Conservation (phyloP, 2,888 invertebrate species). For the Thelaira solivaga region DNA sequence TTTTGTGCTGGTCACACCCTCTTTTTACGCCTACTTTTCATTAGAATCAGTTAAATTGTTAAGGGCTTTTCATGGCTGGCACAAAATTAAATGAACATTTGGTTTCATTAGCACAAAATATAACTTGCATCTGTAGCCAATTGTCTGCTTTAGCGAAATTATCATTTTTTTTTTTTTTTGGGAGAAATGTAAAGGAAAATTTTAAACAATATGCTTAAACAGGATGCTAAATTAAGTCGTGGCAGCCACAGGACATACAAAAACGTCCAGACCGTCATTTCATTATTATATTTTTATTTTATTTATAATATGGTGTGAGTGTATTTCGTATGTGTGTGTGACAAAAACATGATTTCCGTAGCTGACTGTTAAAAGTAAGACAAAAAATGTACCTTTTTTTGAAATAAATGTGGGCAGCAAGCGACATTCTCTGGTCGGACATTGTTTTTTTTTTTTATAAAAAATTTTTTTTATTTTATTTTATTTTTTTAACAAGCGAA, state of each 20-base stretch:
- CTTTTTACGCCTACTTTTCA: no score
- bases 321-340: background rate
- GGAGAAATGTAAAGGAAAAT: background rate
- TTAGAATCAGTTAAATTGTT: no score
- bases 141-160: background rate
- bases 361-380: conserved; percentile 20
- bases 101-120: no score
- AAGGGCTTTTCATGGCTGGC: no score
- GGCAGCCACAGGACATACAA: conserved; percentile 57
- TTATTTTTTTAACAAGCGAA: conserved; percentile 14
- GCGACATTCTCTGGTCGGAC: conserved; percentile 50
- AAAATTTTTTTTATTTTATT: background rate
- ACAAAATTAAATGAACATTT: no score
- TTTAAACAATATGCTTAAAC: conserved; percentile 58
- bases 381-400: background rate
- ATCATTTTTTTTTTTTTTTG: background rate
- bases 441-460: conserved; percentile 15
- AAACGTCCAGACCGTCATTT: conserved; percentile 18
- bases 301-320: background rate
- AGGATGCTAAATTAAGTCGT: conserved; percentile 61
- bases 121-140: conserved; percentile 8
- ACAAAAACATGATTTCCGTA: conserved; percentile 46
- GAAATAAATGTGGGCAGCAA: conserved; percentile 25
- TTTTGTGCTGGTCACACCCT: no score
- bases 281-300: conserved; percentile 13